phyloP scores from a whole-genome alignment of 2,797 vertebrate species.

The Gobio occitaniae region DNA sequence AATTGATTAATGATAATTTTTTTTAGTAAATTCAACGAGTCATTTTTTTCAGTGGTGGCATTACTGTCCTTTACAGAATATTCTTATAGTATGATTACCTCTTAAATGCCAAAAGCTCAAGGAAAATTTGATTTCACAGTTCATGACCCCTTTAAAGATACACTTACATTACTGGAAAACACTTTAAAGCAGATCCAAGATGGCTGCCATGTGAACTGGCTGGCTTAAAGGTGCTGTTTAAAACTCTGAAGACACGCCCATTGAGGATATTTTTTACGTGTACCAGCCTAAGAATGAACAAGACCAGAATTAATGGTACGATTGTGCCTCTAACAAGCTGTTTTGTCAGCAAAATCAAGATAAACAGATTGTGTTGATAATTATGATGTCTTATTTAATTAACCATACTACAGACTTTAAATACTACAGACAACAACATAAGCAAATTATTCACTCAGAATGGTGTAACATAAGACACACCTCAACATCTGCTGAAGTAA shows the following conservation, averaged over 20 bases:
- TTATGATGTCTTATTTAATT: slow-evolving; percentile 30
- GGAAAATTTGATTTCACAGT: too few relatives aligned
- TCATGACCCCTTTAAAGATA: background rate
- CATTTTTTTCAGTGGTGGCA: too few relatives aligned
- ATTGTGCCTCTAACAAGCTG: background rate
- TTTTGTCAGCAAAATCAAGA: background rate
- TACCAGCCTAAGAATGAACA: background rate
- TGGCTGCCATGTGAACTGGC: background rate
- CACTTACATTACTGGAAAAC: background rate
- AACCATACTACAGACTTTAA: background rate
- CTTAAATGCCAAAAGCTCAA: too few relatives aligned
- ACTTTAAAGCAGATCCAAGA: background rate
- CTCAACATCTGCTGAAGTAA: slow-evolving; percentile 7
- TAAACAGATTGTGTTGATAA: slow-evolving; percentile 23
- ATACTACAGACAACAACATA: background rate
- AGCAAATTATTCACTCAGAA: slow-evolving; percentile 15
- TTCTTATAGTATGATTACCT: too few relatives aligned
- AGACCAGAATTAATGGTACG: background rate
- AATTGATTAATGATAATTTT: too few relatives aligned
- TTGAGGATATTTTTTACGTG: background rate
- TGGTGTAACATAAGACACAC: background rate
- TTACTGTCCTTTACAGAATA: too few relatives aligned
- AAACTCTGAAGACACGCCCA: background rate
- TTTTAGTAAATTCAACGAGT: too few relatives aligned
- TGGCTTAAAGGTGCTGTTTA: background rate